Evolutionary conservation across 1,140 invertebrate species (phyloP).

Genomic region (Anthonomus grandis): DNA sequence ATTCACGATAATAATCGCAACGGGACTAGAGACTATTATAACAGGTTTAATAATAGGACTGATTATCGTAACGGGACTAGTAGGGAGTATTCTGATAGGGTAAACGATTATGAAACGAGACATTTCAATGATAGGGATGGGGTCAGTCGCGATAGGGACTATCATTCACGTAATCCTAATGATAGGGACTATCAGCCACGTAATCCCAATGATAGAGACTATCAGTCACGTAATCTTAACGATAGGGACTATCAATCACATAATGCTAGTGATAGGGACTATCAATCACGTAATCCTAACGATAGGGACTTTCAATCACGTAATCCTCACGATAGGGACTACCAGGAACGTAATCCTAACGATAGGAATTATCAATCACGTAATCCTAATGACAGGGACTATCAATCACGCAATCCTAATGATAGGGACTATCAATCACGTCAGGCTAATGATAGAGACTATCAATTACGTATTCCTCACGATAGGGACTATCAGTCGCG

Average conservation of each 20-base stretch:
- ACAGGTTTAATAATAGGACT: background rate
- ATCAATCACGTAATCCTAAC: background rate
- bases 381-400: constrained; percentile 2
- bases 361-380: constrained; percentile 3
- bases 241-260: no score
- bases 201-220: constrained; percentile 1
- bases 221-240: background rate
- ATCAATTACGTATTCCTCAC: no score
- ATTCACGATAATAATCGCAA: constrained; percentile 1
- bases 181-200: no score
- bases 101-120: no score
- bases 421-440: background rate
- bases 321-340: constrained; percentile 4
- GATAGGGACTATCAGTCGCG: constrained; percentile 22
- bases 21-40: constrained; percentile 5
- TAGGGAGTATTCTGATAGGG: no score
- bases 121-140: no score
- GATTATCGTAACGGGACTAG: background rate
- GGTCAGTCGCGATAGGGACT: no score
- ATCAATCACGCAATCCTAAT: constrained; percentile 1
- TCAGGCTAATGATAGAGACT: constrained; percentile 8
- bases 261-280: constrained; percentile 3
- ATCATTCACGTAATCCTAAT: no score
- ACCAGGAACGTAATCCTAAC: background rate
- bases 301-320: constrained; percentile 9